Evolutionary conservation across 2,113 vertebrate species (phyloP).

Genomic region (Ptilonorhynchus violaceus): DNA sequence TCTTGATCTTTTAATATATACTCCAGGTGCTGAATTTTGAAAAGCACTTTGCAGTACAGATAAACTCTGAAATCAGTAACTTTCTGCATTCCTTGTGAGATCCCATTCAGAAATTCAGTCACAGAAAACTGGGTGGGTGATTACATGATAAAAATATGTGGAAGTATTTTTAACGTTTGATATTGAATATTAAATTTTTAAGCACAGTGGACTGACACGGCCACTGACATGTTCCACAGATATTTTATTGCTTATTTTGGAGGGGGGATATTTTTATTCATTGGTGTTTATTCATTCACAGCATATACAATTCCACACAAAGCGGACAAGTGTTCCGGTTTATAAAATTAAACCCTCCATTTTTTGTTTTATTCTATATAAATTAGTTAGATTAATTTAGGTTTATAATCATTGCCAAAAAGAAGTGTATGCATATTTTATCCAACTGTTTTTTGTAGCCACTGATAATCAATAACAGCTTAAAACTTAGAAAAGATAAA

Average conservation of each 20-base stretch:
- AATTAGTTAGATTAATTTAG: neutral
- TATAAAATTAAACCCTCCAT: neutral
- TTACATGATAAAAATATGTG: neutral
- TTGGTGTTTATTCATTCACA: neutral
- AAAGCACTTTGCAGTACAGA: neutral
- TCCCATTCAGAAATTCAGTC: neutral
- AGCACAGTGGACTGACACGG: neutral
- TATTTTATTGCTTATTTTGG: neutral
- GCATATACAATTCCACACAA: neutral
- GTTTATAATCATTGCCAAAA: neutral
- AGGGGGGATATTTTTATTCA: neutral
- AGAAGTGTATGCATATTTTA: neutral
- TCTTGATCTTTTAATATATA: neutral
- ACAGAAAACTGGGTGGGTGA: neutral
- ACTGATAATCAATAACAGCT: slow-evolving; percentile 1
- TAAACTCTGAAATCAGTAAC: neutral
- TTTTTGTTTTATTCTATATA: neutral
- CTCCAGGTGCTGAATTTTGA: neutral
- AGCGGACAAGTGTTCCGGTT: neutral
- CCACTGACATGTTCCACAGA: neutral
- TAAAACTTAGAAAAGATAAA: slow-evolving; percentile 41
- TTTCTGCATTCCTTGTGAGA: neutral
- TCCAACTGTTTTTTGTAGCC: neutral
- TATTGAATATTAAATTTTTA: neutral
- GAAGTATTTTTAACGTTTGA: neutral